A percentile compares a stretch with the other conserved stretches of the same genome.
These are phyloP conservation scores for Scyliorhinus canicula DNA, from an alignment of 2,797 vertebrate species.

Conservation along the genomic window DNA sequence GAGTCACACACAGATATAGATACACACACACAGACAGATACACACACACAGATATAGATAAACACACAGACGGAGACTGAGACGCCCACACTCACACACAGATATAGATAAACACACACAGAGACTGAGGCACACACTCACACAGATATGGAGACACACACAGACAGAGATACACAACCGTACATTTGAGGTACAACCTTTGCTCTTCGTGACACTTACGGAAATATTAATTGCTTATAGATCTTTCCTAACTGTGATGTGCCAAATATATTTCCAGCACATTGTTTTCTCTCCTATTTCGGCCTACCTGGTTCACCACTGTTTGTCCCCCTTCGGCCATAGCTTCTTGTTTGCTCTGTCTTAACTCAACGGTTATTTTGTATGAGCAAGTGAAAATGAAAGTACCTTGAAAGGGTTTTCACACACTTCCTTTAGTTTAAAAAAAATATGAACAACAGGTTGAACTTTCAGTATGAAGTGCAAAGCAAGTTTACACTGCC, in stretches of 20 bases:
- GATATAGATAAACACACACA: neutral
- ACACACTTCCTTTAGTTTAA: neutral
- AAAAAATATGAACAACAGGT: neutral
- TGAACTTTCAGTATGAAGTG: neutral
- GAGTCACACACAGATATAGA: too few species aligned
- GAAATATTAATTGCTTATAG: neutral
- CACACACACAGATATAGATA: too few species aligned
- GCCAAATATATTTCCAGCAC: neutral
- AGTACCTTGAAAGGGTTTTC: neutral
- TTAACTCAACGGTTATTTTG: neutral
- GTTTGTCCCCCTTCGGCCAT: neutral
- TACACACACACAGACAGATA: too few species aligned
- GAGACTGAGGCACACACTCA: neutral
- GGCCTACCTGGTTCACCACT: neutral
- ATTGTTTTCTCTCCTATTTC: neutral
- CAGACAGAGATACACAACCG: neutral
- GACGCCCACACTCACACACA: neutral
- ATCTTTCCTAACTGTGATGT: neutral
- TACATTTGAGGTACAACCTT: neutral
- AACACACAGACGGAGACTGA: neutral
- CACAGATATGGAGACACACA: too few species aligned
- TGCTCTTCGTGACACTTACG: neutral
- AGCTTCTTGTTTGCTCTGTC: neutral
- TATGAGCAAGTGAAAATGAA: constrained; percentile 13
- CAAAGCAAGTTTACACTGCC: neutral